Evolutionary conservation across 2,113 vertebrate species (phyloP).

Genomic region (Ceratotherium simum): DNA sequence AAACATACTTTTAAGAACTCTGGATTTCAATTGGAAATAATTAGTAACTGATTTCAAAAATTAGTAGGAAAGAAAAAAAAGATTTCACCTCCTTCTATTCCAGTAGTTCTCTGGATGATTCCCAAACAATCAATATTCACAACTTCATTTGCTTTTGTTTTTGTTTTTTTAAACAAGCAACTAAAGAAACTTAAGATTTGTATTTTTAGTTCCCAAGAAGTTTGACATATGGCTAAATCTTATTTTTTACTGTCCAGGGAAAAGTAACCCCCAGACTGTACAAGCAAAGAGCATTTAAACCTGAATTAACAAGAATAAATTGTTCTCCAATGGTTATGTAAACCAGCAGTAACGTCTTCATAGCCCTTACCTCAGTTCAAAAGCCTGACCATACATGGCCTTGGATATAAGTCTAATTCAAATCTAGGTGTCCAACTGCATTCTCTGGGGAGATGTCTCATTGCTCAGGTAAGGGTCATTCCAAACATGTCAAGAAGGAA

Average conservation of each 20-base stretch:
- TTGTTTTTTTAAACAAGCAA: conserved; percentile 25
- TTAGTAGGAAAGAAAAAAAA: not conserved
- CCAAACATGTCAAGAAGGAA: not conserved
- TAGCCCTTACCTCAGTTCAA: not conserved
- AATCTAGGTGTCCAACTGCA: conserved; percentile 40
- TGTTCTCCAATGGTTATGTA: not conserved
- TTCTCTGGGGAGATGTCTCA: conserved; percentile 55
- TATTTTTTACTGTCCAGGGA: conserved; percentile 32
- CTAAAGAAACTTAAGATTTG: not conserved
- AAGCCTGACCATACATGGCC: conserved; percentile 19
- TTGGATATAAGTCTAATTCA: conserved; percentile 8
- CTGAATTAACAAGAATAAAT: conserved; percentile 52
- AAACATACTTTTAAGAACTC: conserved; percentile 14
- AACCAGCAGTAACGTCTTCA: not conserved
- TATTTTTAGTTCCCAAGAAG: conserved; percentile 60
- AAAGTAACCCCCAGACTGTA: not conserved
- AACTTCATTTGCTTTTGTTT: conserved; percentile 44
- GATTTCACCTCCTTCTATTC: not conserved
- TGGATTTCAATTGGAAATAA: conserved; percentile 58
- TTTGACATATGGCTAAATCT: conserved; percentile 30
- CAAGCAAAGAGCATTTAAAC: conserved; percentile 58
- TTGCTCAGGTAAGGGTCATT: conserved; percentile 68
- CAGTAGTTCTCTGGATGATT: conserved; percentile 23
- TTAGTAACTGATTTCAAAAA: conserved; percentile 59
- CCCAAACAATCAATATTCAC: conserved; percentile 40